Percentiles rank a stretch among this genome's conserved stretches.
Conservation (phyloP, 2,797 vertebrate genomes). For the Echiichthys vipera region DNA sequence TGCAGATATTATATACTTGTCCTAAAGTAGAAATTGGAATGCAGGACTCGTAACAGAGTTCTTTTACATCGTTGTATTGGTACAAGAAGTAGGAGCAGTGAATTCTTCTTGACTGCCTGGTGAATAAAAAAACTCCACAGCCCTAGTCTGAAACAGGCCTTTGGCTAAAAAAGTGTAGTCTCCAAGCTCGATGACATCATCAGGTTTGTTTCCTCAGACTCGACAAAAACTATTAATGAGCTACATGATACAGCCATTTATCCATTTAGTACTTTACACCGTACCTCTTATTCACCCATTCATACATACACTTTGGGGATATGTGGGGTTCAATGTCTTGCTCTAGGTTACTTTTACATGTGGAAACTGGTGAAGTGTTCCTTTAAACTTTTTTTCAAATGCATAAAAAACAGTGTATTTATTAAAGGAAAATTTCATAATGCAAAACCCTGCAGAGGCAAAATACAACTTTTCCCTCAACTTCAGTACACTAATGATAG, state of each 20-base stretch:
- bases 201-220: background rate
- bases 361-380: background rate
- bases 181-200: background rate
- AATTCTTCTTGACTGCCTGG: too few relatives aligned
- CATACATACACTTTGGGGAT: background rate
- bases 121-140: too few relatives aligned
- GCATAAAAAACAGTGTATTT: background rate
- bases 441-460: slow-evolving; percentile 29
- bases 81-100: background rate
- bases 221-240: slow-evolving; percentile 3
- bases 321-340: too few relatives aligned
- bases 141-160: too few relatives aligned
- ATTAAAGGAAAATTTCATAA: background rate
- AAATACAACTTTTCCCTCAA: slow-evolving; percentile 40
- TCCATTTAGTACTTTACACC: background rate
- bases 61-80: background rate
- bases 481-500: slow-evolving; percentile 30
- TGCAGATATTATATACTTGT: too few relatives aligned
- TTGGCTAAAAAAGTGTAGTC: too few relatives aligned
- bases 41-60: too few relatives aligned
- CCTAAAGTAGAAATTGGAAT: background rate
- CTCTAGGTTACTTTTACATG: too few relatives aligned
- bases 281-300: background rate
- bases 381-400: background rate
- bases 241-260: background rate